phyloP scores from a whole-genome alignment of 2,888 invertebrate genomes.

The Tenodera sinensis region DNA sequence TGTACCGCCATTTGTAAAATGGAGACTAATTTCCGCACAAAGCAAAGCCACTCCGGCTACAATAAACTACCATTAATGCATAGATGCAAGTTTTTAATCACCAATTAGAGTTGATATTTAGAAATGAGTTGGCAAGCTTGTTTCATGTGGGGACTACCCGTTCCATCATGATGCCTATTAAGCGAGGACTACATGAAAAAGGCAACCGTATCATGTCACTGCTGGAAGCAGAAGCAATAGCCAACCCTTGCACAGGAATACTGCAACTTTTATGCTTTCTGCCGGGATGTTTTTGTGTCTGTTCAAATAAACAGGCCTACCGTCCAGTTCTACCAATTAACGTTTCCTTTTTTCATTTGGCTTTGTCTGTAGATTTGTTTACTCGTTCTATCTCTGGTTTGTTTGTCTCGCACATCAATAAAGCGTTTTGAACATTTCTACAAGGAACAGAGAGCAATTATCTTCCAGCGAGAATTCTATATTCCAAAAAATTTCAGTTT shows the following conservation, averaged over 20 bases:
- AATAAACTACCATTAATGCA: too few relatives aligned
- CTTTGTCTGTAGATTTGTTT: neutral
- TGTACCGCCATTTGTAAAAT: too few relatives aligned
- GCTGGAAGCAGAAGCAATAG: neutral
- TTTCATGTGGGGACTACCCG: neutral
- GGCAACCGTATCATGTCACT: neutral
- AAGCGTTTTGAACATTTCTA: neutral
- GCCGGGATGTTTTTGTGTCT: neutral
- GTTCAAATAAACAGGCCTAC: neutral
- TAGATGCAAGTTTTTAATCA: too few relatives aligned
- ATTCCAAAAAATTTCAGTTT: too few relatives aligned
- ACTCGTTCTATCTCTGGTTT: neutral
- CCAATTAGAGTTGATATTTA: neutral
- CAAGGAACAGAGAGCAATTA: neutral
- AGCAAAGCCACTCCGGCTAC: too few relatives aligned
- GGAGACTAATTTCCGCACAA: too few relatives aligned
- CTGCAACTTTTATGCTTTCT: neutral
- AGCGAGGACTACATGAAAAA: neutral
- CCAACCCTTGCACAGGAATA: neutral
- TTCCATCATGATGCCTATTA: neutral
- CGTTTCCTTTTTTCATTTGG: neutral
- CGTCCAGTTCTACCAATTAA: neutral
- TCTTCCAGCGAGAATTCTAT: too few relatives aligned
- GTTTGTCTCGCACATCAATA: neutral
- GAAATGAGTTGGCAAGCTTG: neutral